Evolutionary conservation across 2,797 vertebrate genomes (phyloP), one percentile per base, ranked within the genome.

Genomic region (Thaleichthys pacificus): DNA sequence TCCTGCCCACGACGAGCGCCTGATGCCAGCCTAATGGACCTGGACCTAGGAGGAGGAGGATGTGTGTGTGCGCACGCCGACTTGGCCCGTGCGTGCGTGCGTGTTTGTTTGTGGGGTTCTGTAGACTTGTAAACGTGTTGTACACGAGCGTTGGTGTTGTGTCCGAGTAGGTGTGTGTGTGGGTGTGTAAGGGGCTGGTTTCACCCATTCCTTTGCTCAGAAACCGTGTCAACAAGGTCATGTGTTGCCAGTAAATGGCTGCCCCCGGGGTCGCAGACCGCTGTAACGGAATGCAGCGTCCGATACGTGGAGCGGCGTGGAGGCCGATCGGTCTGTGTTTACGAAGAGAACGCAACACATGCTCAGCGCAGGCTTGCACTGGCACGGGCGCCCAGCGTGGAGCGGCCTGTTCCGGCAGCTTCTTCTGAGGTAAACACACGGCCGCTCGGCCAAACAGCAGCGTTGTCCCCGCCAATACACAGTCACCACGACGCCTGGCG

Each of bases 21-120:
- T 87, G 82, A 85, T 87, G 87, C 82, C 87, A 88, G 82, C 84
- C 84, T 90, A 90, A 89, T 89, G 84, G 88, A 89, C 81, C 87
- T 89, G 88, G 89, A 89, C 82, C 62, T 47, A n/a, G 77, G 72
- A 86, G 81, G 72, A 86, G 81, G 71, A 70, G 57, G 68, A 64
- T 63, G 62, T 28, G 69, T n/a, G 4, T 61, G 49, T 9, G 15
- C 32, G 32, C 4, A 6, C 32, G 32, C 32, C 32, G 0, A 32
- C 32, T 32, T 66, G n/a, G 49, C 66, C 19, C 47, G 14, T 65
- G 19, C 64, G 24, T 24, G 28, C 69, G 26, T 65, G 68, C 68
- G 51, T 22, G 61, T 60, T 51, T 65, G 22, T 24, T 7, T 66
- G 69, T 65, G 66, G 64, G 51, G 75, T 60, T 68, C n/a, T 62